Evolutionary conservation across 2,888 invertebrate genomes (phyloP).

Genomic region (Philaethria dido): DNA sequence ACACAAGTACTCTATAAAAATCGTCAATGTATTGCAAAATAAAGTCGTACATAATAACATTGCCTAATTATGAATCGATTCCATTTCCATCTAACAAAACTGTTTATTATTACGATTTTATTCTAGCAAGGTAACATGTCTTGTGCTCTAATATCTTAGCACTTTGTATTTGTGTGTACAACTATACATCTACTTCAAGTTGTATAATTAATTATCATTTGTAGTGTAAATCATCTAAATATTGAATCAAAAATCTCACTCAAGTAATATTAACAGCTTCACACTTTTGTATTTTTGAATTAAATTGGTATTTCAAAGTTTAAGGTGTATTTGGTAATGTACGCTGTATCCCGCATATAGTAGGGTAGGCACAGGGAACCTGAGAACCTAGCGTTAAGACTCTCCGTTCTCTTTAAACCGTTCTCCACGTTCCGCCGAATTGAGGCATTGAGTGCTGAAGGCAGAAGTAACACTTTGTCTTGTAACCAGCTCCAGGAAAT

Average conservation of each 20-base stretch:
- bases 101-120: constrained; percentile 11
- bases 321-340: no score
- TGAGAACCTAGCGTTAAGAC: no score
- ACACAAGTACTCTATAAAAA: no score
- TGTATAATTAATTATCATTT: background rate
- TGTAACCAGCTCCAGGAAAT: no score
- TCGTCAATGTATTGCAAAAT: background rate
- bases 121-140: background rate
- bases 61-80: no score
- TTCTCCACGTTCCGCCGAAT: no score
- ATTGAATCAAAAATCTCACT: background rate
- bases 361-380: no score
- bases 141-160: background rate
- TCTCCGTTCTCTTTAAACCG: no score
- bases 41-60: constrained; percentile 2
- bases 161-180: background rate
- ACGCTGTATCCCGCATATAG: no score
- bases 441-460: no score
- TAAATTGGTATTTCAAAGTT: no score
- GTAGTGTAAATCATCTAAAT: constrained; percentile 11
- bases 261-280: background rate
- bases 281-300: background rate
- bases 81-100: background rate
- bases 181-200: background rate
- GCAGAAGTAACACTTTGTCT: no score